phyloP scores from a whole-genome alignment of 1,140 invertebrate species.

The Bombus confusus region DNA sequence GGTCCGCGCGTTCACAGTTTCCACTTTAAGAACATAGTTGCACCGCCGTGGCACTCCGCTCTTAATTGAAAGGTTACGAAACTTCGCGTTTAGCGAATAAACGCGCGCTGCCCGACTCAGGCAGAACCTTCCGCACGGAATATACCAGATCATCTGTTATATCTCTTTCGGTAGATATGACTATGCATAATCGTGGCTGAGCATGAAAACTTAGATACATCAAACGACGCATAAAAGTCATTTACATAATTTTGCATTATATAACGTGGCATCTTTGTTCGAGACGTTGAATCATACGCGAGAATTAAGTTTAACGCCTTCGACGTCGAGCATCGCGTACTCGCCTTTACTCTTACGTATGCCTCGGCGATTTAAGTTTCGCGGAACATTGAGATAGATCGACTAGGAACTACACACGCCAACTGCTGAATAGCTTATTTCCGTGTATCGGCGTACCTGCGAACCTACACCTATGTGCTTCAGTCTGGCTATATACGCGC shows the following conservation, averaged over 20 bases:
- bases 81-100: conserved; percentile 51
- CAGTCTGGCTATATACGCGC: conserved; percentile 48
- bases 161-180: conserved; percentile 6
- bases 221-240: conserved; percentile 14
- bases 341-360: neutral
- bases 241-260: conserved; percentile 42
- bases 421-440: neutral
- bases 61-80: conserved; percentile 68
- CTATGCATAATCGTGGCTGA: conserved; percentile 20
- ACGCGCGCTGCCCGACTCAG: conserved; percentile 22
- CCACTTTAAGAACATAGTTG: conserved; percentile 31
- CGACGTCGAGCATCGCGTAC: neutral
- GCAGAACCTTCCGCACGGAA: conserved; percentile 14
- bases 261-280: conserved; percentile 29
- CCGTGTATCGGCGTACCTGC: conserved; percentile 10
- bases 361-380: neutral
- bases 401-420: neutral
- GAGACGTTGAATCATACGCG: conserved; percentile 2
- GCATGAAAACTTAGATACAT: conserved; percentile 7
- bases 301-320: conserved; percentile 7
- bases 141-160: conserved; percentile 34
- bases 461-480: conserved; percentile 46
- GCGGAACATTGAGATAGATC: neutral
- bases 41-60: conserved; percentile 36
- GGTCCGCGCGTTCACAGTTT: conserved; percentile 21